Percentiles rank a stretch among this genome's conserved stretches.
Evolutionary conservation across 2,888 invertebrate species (phyloP).

Genomic region (Cephus pulcher): DNA sequence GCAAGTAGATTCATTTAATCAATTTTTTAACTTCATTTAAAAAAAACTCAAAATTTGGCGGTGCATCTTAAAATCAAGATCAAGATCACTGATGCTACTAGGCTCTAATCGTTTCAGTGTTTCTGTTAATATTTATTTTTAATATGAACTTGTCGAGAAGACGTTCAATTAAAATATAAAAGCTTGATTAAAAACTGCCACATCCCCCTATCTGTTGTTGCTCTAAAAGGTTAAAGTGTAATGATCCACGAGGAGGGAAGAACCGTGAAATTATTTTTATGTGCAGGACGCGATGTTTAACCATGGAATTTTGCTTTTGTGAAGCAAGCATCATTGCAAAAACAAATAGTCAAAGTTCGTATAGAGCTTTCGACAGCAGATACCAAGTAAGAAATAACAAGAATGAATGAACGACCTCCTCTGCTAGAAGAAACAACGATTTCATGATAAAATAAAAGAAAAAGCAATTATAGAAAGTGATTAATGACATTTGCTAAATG

Average conservation of each 20-base stretch:
- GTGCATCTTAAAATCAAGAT: background rate
- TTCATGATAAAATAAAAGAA: slow-evolving; percentile 21
- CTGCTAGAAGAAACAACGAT: slow-evolving; percentile 30
- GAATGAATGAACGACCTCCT: background rate
- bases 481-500: background rate
- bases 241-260: background rate
- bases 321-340: background rate
- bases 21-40: background rate
- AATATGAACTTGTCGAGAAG: too few species aligned
- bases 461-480: background rate
- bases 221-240: background rate
- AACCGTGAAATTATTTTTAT: background rate
- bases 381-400: background rate
- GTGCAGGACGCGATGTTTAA: background rate
- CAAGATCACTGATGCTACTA: background rate
- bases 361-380: background rate
- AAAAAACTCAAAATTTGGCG: background rate
- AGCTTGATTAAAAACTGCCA: too few species aligned
- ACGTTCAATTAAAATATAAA: too few species aligned
- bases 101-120: background rate
- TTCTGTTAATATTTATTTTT: too few species aligned
- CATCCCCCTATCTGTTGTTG: too few species aligned
- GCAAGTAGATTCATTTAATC: background rate
- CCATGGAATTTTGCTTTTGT: background rate
- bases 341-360: background rate